Base-by-base conservation (phyloP, 2,797 vertebrate genomes). In the Siniperca scherzeri region DNA sequence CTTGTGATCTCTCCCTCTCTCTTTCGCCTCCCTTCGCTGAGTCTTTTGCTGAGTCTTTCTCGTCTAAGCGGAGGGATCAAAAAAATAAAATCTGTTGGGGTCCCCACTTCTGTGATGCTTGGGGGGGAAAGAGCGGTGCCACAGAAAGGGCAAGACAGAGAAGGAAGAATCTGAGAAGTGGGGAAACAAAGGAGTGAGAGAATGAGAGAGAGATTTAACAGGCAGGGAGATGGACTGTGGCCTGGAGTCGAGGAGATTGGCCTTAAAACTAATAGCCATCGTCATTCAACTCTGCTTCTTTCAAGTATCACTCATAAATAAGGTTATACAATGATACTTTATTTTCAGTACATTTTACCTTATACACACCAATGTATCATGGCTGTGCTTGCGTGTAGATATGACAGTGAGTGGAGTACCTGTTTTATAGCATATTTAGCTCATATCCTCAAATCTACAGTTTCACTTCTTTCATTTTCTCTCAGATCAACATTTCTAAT, bases 1-100 rank as follows among this genome's bases (percentile, higher is more conserved):
- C 77, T 78, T 88, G 71, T 85, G 85, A 84, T 86, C 80, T 80
- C 70, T 86, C 60, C 30, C 30, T 74, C 68, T 30, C 61, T 86
- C 67, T 80, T 56, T 53, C 46, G 4, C 44, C 61, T 52, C 59
- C 46, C 62, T 68, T 72, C 25, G 4, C 25, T 0, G 16, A 36
- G 40, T 76, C 53, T 65, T 73, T 76, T 17, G 2, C 36, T 13
- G 33, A 57, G 74, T 66, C 57, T 55, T 72, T 73, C 69, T 80
- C 53, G 21, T 48, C 38, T 55, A 67, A 71, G 70, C 25, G 2
- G 48, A 82, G 17, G 16, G 48, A 88, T 87, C 61, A 71, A 84
- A 74, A 77, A 82, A 80, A 75, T 72, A 74, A 69, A 76, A 75
- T 67, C 77, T 53, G 65, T 72, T 1, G 25, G 74, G 50, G 74